These are phyloP conservation scores for Trichonephila clavata DNA, from an alignment of 1,140 invertebrate species.

Conservation along the genomic window DNA sequence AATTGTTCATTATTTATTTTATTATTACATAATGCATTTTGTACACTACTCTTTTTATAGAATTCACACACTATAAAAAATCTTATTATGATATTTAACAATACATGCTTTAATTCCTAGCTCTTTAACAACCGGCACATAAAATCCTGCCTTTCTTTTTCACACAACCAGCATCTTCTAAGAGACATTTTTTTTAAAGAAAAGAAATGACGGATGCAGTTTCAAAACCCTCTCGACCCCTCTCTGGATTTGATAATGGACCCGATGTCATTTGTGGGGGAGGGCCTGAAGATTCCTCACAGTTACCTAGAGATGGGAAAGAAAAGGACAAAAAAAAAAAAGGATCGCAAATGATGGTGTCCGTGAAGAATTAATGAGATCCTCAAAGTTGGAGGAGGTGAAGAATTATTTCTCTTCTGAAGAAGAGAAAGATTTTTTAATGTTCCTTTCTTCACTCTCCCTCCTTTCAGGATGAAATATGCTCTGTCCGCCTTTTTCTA, in stretches of 20 bases:
- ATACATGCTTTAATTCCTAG: not conserved
- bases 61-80: too few relatives aligned
- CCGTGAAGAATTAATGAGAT: conserved; percentile 20
- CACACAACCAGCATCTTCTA: not conserved
- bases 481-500: not conserved
- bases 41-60: too few relatives aligned
- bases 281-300: too few relatives aligned
- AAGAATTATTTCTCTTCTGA: not conserved
- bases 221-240: not conserved
- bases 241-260: not conserved
- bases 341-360: conserved; percentile 11
- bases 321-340: not conserved
- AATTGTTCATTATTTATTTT: too few relatives aligned
- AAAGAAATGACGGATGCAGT: not conserved
- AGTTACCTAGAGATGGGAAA: not conserved
- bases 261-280: not conserved
- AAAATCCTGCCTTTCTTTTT: not conserved
- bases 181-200: not conserved
- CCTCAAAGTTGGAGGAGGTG: not conserved
- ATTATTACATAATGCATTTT: too few relatives aligned
- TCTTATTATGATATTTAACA: too few relatives aligned
- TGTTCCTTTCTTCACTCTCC: not conserved
- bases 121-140: not conserved
- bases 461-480: not conserved
- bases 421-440: not conserved